Evolutionary conservation across 2,797 vertebrate genomes (phyloP).

Genomic region (Poecile montanus): DNA sequence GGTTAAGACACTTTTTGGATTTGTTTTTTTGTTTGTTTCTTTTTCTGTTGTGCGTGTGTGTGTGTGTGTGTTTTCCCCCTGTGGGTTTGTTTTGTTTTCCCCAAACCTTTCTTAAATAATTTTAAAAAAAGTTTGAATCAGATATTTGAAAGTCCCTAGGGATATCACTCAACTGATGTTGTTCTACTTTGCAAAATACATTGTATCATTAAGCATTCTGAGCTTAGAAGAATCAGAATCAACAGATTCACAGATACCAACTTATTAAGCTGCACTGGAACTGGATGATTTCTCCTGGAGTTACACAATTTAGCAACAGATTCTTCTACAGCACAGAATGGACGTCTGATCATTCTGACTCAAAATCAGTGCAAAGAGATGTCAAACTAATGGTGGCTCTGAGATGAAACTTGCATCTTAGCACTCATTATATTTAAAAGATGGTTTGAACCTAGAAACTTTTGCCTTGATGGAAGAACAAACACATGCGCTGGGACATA

Average conservation of each 20-base stretch:
- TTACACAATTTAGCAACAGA: background rate
- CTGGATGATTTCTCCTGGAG: background rate
- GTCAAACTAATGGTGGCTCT: background rate
- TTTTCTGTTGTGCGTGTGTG: fast-evolving
- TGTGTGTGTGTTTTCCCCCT: too few relatives aligned
- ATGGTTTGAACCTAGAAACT: background rate
- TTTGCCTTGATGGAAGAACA: background rate
- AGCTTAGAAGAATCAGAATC: background rate
- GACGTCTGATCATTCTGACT: background rate
- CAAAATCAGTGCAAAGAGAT: background rate
- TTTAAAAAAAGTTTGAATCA: background rate
- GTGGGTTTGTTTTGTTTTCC: too few relatives aligned
- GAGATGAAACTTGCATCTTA: background rate
- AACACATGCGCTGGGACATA: background rate
- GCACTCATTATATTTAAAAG: background rate
- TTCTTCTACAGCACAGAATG: background rate
- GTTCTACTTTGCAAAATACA: background rate
- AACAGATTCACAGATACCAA: background rate
- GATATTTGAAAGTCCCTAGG: background rate
- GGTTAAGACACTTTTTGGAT: background rate
- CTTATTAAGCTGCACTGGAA: background rate
- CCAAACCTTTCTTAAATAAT: background rate
- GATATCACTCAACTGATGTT: background rate
- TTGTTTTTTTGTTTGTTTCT: background rate
- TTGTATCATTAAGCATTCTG: fast-evolving